These are phyloP conservation scores for Tipula unca DNA, from an alignment of 2,888 invertebrate species.

Conservation along the genomic window DNA sequence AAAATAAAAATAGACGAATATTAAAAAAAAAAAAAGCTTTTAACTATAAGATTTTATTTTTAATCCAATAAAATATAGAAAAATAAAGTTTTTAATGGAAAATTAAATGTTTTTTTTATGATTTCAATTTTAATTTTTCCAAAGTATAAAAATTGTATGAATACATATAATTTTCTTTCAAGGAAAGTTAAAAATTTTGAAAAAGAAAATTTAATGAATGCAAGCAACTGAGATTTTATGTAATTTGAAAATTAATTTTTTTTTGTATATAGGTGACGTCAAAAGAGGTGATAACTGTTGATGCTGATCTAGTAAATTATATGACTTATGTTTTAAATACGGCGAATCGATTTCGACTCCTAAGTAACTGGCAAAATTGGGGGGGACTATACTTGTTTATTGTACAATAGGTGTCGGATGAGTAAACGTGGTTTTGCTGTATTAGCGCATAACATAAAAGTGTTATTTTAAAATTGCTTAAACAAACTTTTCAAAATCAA, in stretches of 20 bases:
- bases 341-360: too few relatives aligned
- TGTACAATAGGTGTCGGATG: too few relatives aligned
- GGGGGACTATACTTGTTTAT: too few relatives aligned
- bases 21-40: background rate
- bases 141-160: background rate
- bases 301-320: background rate
- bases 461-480: too few relatives aligned
- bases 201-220: background rate
- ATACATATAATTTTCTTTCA: background rate
- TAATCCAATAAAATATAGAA: conserved; percentile 8
- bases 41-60: conserved; percentile 8
- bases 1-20: background rate
- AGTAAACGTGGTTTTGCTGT: too few relatives aligned
- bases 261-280: background rate
- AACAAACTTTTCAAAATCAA: too few relatives aligned
- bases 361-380: too few relatives aligned
- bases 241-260: background rate
- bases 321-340: too few relatives aligned
- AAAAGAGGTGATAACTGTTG: background rate
- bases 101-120: background rate
- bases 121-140: background rate
- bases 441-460: too few relatives aligned
- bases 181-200: background rate
- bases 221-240: background rate
- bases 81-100: conserved; percentile 1